Base-by-base conservation (phyloP, 2,113 vertebrate species). In the Corythornis vintsioides region DNA sequence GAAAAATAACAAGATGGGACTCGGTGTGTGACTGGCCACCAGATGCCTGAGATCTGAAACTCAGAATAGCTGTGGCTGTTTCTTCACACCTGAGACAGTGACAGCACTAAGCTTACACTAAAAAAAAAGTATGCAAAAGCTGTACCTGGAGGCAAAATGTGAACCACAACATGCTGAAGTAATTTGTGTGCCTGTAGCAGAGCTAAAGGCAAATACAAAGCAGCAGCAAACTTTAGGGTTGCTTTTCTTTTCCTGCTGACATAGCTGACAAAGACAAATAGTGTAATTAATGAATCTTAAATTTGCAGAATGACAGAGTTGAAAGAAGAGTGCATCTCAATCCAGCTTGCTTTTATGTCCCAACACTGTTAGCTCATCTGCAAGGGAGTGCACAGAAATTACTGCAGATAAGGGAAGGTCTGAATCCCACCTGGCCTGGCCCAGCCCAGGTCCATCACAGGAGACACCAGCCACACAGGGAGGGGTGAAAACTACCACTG, bases 331-430 rank as follows among this genome's bases (percentile, higher is more conserved):
- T 2, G 9, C 20, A 48, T 71, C 9, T 74, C 25, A 79, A 22
- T 52, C 70, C 71, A 74, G 9, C 10, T 80, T 59, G 43, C 43
- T 65, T 88, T 83, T 69, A 33, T 29, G 16, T 79, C 69, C 20
- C 35, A n/a, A 60, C 9, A 26, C 21, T 1, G 1, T 15, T 29
- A 66, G 4, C 15, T 67, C 15, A 35, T 42, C 59, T 0, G 2
- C 1, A 2, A 87, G 13, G 33, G 17, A 66, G 21, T 2, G 9
- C 17, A 33, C 9, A 74, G 61, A 77, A 10, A 61, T 11, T 71
- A 50, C 0, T 3, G 35, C 31, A 86, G 47, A 57, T 0, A 3
- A 18, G 2, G 4, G 3, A 9, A 5, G 20, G 52, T 8, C 3
- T 1, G 2, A 45, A 57, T n/a, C 26, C 42, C 28, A 28, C 19